Evolutionary conservation across 2,113 vertebrate species (phyloP).

Genomic region (Chelonoidis abingdonii): DNA sequence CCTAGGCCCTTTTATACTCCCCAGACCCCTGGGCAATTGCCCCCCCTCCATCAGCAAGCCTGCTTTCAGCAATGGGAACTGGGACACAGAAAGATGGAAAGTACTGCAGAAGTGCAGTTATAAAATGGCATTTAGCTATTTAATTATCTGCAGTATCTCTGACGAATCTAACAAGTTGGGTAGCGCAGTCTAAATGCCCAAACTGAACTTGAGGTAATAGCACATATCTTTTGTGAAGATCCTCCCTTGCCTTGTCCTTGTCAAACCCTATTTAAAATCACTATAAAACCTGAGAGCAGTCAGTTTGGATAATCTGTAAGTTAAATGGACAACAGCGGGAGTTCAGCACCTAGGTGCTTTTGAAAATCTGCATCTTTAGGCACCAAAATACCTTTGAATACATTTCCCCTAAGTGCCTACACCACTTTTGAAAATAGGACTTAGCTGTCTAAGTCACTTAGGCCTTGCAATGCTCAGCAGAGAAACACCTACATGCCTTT

Average conservation of each 20-base stretch:
- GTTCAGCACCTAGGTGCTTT: not conserved
- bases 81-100: not conserved
- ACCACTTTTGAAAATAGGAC: not conserved
- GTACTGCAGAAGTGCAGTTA: not conserved
- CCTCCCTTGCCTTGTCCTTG: not conserved
- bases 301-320: not conserved
- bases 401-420: not conserved
- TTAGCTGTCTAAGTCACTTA: no score
- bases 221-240: no score
- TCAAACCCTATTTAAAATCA: not conserved
- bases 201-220: not conserved
- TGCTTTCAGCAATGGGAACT: not conserved
- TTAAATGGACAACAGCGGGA: not conserved
- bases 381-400: no score
- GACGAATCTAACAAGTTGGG: not conserved
- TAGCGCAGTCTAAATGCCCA: not conserved
- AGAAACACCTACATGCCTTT: not conserved
- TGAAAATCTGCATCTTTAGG: not conserved
- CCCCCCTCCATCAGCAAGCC: no score
- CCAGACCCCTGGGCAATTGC: no score
- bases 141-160: not conserved
- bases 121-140: not conserved
- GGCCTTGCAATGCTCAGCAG: not conserved
- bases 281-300: not conserved
- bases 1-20: no score